Base-by-base conservation (phyloP, 2,797 vertebrate genomes). In the Jordanella pulchra region DNA sequence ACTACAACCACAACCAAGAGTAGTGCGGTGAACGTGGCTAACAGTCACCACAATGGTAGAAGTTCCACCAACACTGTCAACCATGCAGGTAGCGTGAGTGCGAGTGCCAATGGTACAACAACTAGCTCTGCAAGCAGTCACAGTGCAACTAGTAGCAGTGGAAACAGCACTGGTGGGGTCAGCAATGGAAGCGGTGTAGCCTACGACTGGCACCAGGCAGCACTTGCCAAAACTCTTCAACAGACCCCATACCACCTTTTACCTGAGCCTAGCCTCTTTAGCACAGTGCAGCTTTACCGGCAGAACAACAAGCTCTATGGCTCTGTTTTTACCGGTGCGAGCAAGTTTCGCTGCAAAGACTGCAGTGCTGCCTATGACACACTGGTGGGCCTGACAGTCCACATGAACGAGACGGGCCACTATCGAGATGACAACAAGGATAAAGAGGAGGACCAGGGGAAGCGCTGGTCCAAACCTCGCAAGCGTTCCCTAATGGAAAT, bases 331-430 rank as follows among this genome's bases (percentile, higher is more conserved):
- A 99, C 98, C 0, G 98, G 98, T 32, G 98, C 98, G 81, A 99
- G 98, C 92, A 99, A 99, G 92, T 99, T 99, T 84, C 96, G 98
- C 78, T 99, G 98, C 95, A 98, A 97, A 93, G 98, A 99, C 93
- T 99, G 98, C 92, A 99, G 98, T 2, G 97, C 94, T 0, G 98
- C 98, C 12, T 99, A 99, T 0, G 98, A 99, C 93, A 99, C 98
- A 0, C 93, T 99, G 86, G 98, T 99, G 83, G 97, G 97, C 64
- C 93, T 99, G 76, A 99, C 98, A 0, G 98, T 99, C 82, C 98
- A 99, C 92, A 99, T 99, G 98, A 99, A 99, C 12, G 98, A 99
- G 94, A 97, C 97, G 0, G 98, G 98, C 78, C 98, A 99, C 93
- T 99, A 99, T 91, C 96, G 98, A 1, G 98, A 99, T 10, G 97